Percentiles rank a stretch among this genome's conserved stretches.
Evolutionary conservation across 2,888 invertebrate genomes (phyloP).

Genomic region (Brenthis hecate): DNA sequence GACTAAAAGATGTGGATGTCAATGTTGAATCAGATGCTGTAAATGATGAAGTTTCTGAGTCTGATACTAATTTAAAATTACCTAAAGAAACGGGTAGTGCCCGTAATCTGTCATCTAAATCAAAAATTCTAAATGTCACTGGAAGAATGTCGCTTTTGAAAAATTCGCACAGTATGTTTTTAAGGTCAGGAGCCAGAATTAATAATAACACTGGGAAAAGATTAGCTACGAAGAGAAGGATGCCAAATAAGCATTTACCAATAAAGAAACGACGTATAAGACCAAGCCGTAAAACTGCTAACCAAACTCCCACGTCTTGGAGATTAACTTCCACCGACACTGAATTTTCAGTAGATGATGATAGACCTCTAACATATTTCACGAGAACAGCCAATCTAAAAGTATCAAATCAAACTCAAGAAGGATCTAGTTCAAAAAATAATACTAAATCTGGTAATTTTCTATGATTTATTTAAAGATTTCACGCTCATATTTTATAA

Average conservation of each 20-base stretch:
- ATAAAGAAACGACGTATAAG: not conserved
- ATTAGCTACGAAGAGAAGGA: not conserved
- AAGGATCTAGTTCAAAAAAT: not conserved
- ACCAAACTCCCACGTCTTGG: not conserved
- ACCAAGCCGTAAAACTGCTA: not conserved
- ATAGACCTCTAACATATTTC: slow-evolving; percentile 4
- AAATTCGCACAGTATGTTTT: not conserved
- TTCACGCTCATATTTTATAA: no score
- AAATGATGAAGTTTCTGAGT: not conserved
- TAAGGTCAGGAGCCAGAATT: not conserved
- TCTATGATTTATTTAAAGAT: not conserved
- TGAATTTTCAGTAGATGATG: slow-evolving; percentile 11
- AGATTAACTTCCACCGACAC: not conserved
- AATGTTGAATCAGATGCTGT: not conserved
- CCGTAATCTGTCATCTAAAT: not conserved
- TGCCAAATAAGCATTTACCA: not conserved
- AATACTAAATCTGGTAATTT: not conserved
- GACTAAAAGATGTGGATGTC: slow-evolving; percentile 25
- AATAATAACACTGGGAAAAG: not conserved
- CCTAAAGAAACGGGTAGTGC: not conserved
- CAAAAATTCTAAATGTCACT: not conserved
- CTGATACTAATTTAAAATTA: not conserved
- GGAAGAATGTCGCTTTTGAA: not conserved
- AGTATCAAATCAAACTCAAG: not conserved
- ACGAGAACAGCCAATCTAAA: not conserved